Conservation (phyloP, 2,888 invertebrate species). For the Agriotes lineatus region DNA sequence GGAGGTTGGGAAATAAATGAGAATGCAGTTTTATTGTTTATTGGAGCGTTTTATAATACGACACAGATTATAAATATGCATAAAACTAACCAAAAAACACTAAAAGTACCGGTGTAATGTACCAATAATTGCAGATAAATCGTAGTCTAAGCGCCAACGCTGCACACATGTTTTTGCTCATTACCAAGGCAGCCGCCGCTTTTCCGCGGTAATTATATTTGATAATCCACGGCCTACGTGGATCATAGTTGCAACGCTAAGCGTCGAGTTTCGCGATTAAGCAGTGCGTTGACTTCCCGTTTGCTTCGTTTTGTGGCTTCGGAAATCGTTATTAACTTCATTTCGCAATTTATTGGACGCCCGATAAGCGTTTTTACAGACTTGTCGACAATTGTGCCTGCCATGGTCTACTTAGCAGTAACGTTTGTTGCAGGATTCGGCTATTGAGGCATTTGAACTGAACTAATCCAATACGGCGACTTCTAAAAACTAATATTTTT, state of each 20-base stretch:
- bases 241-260: neutral
- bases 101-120: neutral
- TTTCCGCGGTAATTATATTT: conserved; percentile 22
- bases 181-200: neutral
- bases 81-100: neutral
- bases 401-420: neutral
- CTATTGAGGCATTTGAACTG: too few relatives aligned
- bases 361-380: conserved; percentile 11
- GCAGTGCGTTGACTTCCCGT: conserved; percentile 37
- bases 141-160: neutral
- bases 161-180: neutral
- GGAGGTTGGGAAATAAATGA: too few relatives aligned
- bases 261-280: conserved; percentile 14
- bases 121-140: conserved; percentile 2
- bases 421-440: too few relatives aligned
- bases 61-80: too few relatives aligned
- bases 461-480: too few relatives aligned
- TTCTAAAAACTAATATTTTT: too few relatives aligned
- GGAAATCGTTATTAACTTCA: conserved; percentile 28
- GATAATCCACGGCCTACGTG: conserved; percentile 23
- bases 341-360: conserved; percentile 25
- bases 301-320: conserved; percentile 36
- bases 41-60: too few relatives aligned
- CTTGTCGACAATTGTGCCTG: neutral
- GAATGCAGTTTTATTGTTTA: too few relatives aligned